phyloP scores from a whole-genome alignment of 1,140 invertebrate species.

The Drosophila burlai region DNA sequence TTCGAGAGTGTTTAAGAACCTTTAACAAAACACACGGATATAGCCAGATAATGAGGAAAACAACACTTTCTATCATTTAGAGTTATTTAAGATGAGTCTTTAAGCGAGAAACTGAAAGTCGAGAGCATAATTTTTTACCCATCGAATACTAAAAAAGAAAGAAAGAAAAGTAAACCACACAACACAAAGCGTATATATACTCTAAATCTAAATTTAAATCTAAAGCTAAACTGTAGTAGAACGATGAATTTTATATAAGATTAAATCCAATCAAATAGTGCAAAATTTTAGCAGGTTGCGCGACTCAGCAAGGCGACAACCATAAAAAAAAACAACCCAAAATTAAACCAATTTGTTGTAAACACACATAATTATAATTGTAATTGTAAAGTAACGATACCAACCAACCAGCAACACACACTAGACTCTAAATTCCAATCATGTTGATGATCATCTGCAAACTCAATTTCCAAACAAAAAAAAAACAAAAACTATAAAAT shows the following conservation, averaged over 20 bases:
- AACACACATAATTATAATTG: slow-evolving; percentile 58
- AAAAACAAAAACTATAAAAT: slow-evolving; percentile 24
- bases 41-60: slow-evolving; percentile 33
- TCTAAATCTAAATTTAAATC: slow-evolving; percentile 41
- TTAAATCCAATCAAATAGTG: slow-evolving; percentile 72
- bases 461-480: slow-evolving; percentile 53
- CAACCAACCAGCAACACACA: slow-evolving; percentile 22
- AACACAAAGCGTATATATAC: slow-evolving; percentile 46
- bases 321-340: slow-evolving; percentile 52
- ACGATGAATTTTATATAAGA: slow-evolving; percentile 74
- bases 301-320: slow-evolving; percentile 64
- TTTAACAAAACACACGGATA: slow-evolving; percentile 28
- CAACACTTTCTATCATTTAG: slow-evolving; percentile 52
- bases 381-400: slow-evolving; percentile 31
- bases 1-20: slow-evolving; percentile 46
- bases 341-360: slow-evolving; percentile 72
- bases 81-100: slow-evolving; percentile 53
- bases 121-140: slow-evolving; percentile 76
- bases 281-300: slow-evolving; percentile 73
- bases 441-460: slow-evolving; percentile 78
- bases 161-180: slow-evolving; percentile 28
- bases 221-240: slow-evolving; percentile 64
- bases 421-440: slow-evolving; percentile 75
- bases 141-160: slow-evolving; percentile 63
- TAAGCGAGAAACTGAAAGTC: slow-evolving; percentile 55